Evolutionary conservation across 2,113 vertebrate genomes (phyloP).

Genomic region (Prolemur simus): DNA sequence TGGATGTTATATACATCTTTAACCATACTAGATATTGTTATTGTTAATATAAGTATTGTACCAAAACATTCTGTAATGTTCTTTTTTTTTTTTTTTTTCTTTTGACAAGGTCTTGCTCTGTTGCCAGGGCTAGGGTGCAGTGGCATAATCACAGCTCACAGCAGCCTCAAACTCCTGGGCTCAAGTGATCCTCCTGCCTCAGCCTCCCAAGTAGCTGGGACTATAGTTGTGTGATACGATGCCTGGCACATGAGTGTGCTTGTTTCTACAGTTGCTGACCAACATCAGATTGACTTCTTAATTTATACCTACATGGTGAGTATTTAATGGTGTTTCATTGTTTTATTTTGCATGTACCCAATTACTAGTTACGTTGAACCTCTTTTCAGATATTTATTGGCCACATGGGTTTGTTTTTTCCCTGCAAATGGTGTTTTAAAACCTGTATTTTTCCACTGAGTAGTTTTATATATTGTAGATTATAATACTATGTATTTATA

Average conservation of each 20-base stretch:
- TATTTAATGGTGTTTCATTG: not conserved
- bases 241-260: not conserved
- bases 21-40: not conserved
- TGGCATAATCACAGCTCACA: too few species aligned
- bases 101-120: too few species aligned
- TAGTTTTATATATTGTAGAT: not conserved
- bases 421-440: not conserved
- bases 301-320: not conserved
- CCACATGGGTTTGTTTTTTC: not conserved
- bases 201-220: too few species aligned
- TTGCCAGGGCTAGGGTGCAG: too few species aligned
- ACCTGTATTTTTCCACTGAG: not conserved
- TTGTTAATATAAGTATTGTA: not conserved
- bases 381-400: not conserved
- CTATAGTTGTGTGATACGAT: too few species aligned
- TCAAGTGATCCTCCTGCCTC: too few species aligned
- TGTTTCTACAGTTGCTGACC: not conserved
- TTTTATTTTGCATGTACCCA: not conserved
- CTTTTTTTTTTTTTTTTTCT: too few species aligned
- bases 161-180: too few species aligned
- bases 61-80: not conserved
- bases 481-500: not conserved
- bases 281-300: not conserved
- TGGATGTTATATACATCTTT: not conserved
- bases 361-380: not conserved